These are phyloP conservation scores for Neosalanx taihuensis DNA, from an alignment of 2,797 vertebrate genomes.

Conservation along the genomic window DNA sequence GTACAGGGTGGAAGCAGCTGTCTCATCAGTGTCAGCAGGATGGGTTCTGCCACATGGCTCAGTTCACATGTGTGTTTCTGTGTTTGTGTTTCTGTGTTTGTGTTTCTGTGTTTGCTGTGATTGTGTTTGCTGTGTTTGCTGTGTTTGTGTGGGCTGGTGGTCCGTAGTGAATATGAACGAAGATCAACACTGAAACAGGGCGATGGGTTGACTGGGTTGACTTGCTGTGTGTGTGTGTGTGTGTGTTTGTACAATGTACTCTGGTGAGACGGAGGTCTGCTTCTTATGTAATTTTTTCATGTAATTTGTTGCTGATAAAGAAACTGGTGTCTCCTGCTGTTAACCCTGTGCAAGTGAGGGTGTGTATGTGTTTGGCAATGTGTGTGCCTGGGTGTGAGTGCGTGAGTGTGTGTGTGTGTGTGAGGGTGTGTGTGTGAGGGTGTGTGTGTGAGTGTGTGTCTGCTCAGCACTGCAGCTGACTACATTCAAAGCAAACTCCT, in stretches of 20 bases:
- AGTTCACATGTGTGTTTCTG: not conserved
- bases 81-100: too few species aligned
- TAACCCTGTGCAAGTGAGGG: constrained; percentile 23
- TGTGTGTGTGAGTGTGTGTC: not conserved
- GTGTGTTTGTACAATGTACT: not conserved
- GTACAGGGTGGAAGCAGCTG: not conserved
- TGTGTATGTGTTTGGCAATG: not conserved
- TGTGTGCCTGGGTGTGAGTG: constrained; percentile 6
- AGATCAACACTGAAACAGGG: not conserved
- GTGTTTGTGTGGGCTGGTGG: not conserved
- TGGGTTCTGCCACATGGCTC: not conserved
- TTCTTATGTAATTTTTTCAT: constrained; percentile 1
- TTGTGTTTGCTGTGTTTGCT: too few species aligned
- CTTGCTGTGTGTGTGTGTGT: constrained; percentile 4
- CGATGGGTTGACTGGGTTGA: not conserved
- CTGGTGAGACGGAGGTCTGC: not conserved
- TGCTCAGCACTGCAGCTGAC: not conserved
- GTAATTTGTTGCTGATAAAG: too few species aligned
- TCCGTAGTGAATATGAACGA: not conserved
- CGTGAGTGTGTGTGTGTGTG: constrained; percentile 12
- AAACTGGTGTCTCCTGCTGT: not conserved
- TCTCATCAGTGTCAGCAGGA: not conserved
- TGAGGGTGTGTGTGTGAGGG: constrained; percentile 25
- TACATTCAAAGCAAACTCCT: not conserved
- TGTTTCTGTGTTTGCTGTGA: too few species aligned